Evolutionary conservation across 2,888 invertebrate species (phyloP), one percentile per base, ranked within the genome.

Genomic region (Chrysomela aeneicollis): DNA sequence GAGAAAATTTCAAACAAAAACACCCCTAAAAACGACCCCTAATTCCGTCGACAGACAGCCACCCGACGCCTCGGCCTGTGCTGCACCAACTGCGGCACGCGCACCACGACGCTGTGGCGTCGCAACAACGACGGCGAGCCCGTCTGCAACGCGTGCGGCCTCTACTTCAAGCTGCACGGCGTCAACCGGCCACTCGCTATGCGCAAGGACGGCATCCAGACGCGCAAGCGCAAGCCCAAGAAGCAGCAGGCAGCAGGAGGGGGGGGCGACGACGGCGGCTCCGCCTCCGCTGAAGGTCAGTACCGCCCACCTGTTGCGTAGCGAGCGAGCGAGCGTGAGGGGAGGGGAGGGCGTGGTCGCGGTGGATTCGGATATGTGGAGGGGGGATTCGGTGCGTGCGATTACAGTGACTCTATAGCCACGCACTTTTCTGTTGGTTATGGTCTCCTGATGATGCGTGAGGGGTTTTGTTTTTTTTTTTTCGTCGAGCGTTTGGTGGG

Each of bases 121-220:
- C 89, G 99, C 71, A 98, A 98, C 86, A 92, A 96, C 84, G 95
- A 97, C 80, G 98, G 98, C 52, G 97, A 98, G 83, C 97, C 98
- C 0, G 98, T 99, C 47, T 98, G 98, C 86, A 98, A 98, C 86
- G 97, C 98, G 12, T 98, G 98, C 82, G 98, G 97, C 0, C 88
- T 98, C 57, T 98, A 98, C 86, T 97, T 92, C 85, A 98, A 98
- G 83, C 87, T 98, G 71, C 98, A 98, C 83, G 94, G 94, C 67
- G 94, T 96, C 62, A 94, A 94, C 84, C 84, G 97, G 71, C 97
- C 97, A 1, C 82, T 95, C 77, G 94, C 96, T 18, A 97, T 97
- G 97, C 89, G 96, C 72, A 97, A 97, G 81, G 97, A 97, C 78
- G 96, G 96, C 61, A 96, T 98, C 69, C 97, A 97, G 84, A 97